These are phyloP conservation scores for Nibea albiflora DNA, from an alignment of 2,113 vertebrate genomes.

Conservation along the genomic window DNA sequence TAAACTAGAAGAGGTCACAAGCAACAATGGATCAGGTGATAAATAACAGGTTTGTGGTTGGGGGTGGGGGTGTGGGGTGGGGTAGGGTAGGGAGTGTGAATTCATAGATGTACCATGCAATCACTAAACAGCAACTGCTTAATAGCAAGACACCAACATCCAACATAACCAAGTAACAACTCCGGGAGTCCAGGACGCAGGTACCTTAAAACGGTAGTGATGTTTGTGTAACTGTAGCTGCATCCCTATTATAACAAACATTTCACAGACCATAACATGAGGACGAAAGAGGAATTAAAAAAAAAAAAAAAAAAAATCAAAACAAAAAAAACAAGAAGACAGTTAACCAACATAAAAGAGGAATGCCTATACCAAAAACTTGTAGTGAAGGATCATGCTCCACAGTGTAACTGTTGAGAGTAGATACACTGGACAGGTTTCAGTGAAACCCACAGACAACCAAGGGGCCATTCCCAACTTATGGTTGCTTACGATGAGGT, in stretches of 20 bases:
- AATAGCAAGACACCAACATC: slow-evolving; percentile 67
- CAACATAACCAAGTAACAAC: slow-evolving; percentile 68
- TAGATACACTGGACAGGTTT: slow-evolving; percentile 77
- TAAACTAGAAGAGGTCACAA: slow-evolving; percentile 70
- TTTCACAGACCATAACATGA: slow-evolving; percentile 80
- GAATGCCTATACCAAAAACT: slow-evolving; percentile 84
- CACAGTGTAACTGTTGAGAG: slow-evolving; percentile 68
- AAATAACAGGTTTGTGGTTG: slow-evolving; percentile 61
- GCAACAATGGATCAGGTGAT: slow-evolving; percentile 72
- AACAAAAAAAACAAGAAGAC: slow-evolving; percentile 58
- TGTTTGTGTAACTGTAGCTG: slow-evolving; percentile 72
- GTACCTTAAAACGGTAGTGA: slow-evolving; percentile 67
- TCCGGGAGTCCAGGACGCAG: slow-evolving; percentile 70
- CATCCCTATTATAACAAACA: slow-evolving; percentile 64
- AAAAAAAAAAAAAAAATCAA: slow-evolving; percentile 33
- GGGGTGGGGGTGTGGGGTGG: not conserved
- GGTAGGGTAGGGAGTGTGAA: slow-evolving; percentile 47
- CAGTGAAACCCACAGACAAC: slow-evolving; percentile 43
- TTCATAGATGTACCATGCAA: slow-evolving; percentile 73
- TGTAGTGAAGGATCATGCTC: slow-evolving; percentile 75
- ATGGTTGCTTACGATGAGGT: slow-evolving; percentile 59
- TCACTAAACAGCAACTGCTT: slow-evolving; percentile 67
- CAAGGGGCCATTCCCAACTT: slow-evolving; percentile 35
- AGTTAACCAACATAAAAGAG: slow-evolving; percentile 73
- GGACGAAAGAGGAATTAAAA: slow-evolving; percentile 66